These are phyloP conservation scores for Erebia ligea DNA, from an alignment of 2,888 invertebrate species.

Conservation along the genomic window DNA sequence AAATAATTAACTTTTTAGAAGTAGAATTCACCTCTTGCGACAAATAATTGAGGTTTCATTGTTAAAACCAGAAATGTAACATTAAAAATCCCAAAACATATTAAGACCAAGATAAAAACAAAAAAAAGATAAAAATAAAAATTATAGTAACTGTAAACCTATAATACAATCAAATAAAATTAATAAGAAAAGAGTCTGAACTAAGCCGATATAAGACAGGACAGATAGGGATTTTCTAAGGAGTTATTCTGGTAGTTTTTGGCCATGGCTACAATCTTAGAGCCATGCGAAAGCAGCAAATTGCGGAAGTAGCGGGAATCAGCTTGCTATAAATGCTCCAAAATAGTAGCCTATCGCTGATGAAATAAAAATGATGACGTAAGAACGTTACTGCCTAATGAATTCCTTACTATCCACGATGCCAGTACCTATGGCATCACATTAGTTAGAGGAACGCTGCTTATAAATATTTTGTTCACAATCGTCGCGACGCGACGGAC, in stretches of 20 bases:
- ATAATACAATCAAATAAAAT: too few species aligned
- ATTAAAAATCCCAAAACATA: too few species aligned
- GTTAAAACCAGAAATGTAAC: too few species aligned
- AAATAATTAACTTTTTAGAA: not conserved
- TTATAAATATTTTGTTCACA: constrained; percentile 22
- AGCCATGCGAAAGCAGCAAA: not conserved
- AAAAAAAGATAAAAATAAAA: too few species aligned
- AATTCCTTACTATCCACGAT: not conserved
- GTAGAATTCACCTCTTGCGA: not conserved
- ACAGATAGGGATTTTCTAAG: not conserved
- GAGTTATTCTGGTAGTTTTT: not conserved
- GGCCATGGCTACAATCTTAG: not conserved
- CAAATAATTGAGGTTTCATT: not conserved
- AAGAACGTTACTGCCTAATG: not conserved
- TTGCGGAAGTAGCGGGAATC: not conserved
- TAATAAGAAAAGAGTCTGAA: too few species aligned
- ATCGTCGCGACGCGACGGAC: constrained; percentile 24
- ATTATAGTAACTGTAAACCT: too few species aligned
- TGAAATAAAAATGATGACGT: not conserved
- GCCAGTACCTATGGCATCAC: not conserved
- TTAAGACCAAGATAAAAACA: too few species aligned
- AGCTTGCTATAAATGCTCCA: not conserved
- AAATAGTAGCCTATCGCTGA: not conserved
- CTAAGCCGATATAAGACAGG: too few species aligned
- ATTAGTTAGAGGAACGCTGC: not conserved